Percentiles rank a stretch among this genome's conserved stretches.
Conservation (phyloP, 1,140 invertebrate species). For the Patella vulgata region DNA sequence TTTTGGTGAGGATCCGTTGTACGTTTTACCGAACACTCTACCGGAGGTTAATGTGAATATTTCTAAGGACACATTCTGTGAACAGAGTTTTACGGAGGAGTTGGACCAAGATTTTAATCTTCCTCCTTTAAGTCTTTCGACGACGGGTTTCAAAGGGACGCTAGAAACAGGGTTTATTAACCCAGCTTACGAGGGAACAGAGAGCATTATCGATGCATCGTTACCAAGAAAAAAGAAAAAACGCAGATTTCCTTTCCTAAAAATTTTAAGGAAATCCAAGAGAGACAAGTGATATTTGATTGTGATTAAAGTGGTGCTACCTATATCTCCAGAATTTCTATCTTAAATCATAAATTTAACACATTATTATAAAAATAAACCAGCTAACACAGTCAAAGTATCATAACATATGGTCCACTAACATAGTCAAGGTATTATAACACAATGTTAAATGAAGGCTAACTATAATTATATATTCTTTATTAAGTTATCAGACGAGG, state of each 20-base stretch:
- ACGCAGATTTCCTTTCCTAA: not conserved
- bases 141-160: not conserved
- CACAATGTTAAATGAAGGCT: no score
- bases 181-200: constrained; percentile 7
- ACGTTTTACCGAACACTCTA: not conserved
- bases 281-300: constrained; percentile 5
- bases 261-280: not conserved
- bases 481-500: no score
- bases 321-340: not conserved
- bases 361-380: not conserved
- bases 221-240: constrained; percentile 7
- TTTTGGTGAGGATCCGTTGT: not conserved
- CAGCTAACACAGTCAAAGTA: no score
- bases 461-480: no score
- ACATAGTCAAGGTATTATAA: no score
- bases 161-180: constrained; percentile 7
- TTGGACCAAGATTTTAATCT: constrained; percentile 4
- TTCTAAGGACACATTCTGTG: no score
- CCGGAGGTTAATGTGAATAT: not conserved
- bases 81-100: not conserved
- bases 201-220: not conserved
- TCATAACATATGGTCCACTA: no score
- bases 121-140: not conserved
- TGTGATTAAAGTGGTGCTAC: not conserved
- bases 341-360: not conserved